Evolutionary conservation across 2,113 vertebrate genomes (phyloP), one percentile per base, ranked within the genome.

Genomic region (Stigmatopora nigra): DNA sequence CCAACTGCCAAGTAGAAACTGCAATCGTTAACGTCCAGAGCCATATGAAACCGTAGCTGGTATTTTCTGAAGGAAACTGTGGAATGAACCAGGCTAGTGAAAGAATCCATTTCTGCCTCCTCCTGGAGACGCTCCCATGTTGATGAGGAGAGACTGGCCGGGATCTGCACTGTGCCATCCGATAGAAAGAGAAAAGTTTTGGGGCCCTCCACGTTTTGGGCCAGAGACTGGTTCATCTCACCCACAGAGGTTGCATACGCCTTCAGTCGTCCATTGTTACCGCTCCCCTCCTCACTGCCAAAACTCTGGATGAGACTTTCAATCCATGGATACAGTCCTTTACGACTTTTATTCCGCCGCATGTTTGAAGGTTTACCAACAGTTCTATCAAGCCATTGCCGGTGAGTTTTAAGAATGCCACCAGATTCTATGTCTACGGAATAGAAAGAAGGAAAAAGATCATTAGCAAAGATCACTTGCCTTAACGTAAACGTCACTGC

Each of bases 81-180:
- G 69, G 64, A 16, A 68, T 84, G 67, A 17, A 84, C 0, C 35
- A 88, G 56, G 60, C 82, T 81, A 61, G 5, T 45, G 65, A 84
- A 63, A 14, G 46, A n/a, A 52, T 88, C 85, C 0, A 69, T 80
- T 11, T 84, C 84, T 65, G 84, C 81, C 12, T 73, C 47, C 22
- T 84, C 70, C 76, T 83, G 81, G 0, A 87, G 71, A 8, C 52
- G 51, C 51, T 84, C 76, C 85, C 84, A 86, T 19, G 80, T 80
- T 0, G 81, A 20, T 0, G 68, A 36, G 0, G 87, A 84, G 48
- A 88, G 84, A 0, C 82, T 14, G n/a, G 82, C 82, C 0, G 82
- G 81, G 19, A 88, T 77, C 65, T 78, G 75, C 12, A 88, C 48
- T 10, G 12, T n/a, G 7, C 78, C 84, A 20, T 88, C 87, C 0